Evolutionary conservation across 2,113 vertebrate species (phyloP).

Genomic region (Microtus montanus): DNA sequence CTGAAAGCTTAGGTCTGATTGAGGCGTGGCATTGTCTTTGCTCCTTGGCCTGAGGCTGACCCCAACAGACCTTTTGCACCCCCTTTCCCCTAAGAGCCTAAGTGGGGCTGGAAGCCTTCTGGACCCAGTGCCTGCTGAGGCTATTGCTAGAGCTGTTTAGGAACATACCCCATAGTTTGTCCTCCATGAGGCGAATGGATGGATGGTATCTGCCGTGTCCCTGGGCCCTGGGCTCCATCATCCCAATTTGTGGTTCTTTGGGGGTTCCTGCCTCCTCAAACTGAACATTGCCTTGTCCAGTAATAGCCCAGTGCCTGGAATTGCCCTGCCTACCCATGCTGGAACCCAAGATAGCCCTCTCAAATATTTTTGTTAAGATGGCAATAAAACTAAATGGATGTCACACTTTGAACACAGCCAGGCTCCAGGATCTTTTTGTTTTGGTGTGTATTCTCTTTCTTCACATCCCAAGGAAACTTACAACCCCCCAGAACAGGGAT

Average conservation of each 20-base stretch:
- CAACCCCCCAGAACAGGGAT: not conserved
- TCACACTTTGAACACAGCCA: slow-evolving; percentile 80
- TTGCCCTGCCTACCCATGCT: slow-evolving; percentile 72
- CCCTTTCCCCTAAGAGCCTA: rapidly evolving
- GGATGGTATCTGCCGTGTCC: not conserved
- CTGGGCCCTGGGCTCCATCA: not conserved
- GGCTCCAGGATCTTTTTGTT: slow-evolving; percentile 79
- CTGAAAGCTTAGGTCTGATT: slow-evolving; percentile 39
- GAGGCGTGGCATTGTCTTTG: slow-evolving; percentile 17
- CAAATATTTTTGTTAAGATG: slow-evolving; percentile 86
- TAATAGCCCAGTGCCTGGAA: slow-evolving; percentile 56
- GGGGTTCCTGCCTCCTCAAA: slow-evolving; percentile 43
- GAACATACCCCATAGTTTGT: not conserved
- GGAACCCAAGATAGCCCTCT: slow-evolving; percentile 75
- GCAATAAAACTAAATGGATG: slow-evolving; percentile 85
- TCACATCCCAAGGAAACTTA: slow-evolving; percentile 41
- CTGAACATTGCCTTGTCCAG: slow-evolving; percentile 37
- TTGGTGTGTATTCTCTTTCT: slow-evolving; percentile 75
- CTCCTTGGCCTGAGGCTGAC: slow-evolving; percentile 36
- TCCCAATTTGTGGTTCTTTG: slow-evolving; percentile 46
- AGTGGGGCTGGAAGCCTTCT: not conserved
- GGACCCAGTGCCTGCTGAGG: not conserved
- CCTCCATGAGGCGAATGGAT: not conserved
- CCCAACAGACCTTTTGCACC: not conserved
- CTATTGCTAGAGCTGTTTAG: slow-evolving; percentile 17